These are phyloP conservation scores for Psix sp. DNA, from an alignment of 1,140 invertebrate species.

Conservation along the genomic window DNA sequence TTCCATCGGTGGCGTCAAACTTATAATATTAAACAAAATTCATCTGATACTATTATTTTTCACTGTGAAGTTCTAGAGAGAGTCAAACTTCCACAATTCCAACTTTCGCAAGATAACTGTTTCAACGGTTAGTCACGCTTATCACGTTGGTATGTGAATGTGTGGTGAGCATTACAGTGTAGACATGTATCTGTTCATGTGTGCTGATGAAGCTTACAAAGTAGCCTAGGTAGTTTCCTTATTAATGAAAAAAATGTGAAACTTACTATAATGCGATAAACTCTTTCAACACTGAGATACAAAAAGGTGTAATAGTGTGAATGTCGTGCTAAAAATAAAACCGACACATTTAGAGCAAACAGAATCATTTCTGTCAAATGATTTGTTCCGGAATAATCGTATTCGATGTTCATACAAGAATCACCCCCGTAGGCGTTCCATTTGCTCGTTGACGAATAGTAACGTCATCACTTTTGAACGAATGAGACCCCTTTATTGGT, in stretches of 20 bases:
- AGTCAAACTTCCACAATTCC: slow-evolving; percentile 1
- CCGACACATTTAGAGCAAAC: not conserved
- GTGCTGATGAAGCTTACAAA: too few species aligned
- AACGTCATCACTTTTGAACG: slow-evolving; percentile 30
- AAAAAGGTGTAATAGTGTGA: too few species aligned
- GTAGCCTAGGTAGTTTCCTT: too few species aligned
- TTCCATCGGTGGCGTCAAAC: slow-evolving; percentile 10
- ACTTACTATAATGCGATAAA: too few species aligned
- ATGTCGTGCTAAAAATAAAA: too few species aligned
- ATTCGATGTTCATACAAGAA: slow-evolving; percentile 5
- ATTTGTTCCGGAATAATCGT: not conserved
- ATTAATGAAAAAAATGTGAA: too few species aligned
- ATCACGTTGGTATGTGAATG: not conserved
- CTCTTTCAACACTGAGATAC: too few species aligned
- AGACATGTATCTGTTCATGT: too few species aligned
- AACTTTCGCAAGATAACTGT: not conserved
- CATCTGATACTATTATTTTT: slow-evolving; percentile 7
- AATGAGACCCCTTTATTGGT: slow-evolving; percentile 8
- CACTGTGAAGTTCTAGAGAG: not conserved
- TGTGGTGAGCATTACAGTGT: too few species aligned
- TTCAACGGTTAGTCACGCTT: not conserved
- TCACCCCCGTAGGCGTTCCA: slow-evolving; percentile 25
- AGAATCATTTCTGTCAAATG: too few species aligned
- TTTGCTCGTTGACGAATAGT: slow-evolving; percentile 22
- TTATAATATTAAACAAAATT: slow-evolving; percentile 8